phyloP scores from a whole-genome alignment of 2,888 invertebrate species.

The Nineta flava region DNA sequence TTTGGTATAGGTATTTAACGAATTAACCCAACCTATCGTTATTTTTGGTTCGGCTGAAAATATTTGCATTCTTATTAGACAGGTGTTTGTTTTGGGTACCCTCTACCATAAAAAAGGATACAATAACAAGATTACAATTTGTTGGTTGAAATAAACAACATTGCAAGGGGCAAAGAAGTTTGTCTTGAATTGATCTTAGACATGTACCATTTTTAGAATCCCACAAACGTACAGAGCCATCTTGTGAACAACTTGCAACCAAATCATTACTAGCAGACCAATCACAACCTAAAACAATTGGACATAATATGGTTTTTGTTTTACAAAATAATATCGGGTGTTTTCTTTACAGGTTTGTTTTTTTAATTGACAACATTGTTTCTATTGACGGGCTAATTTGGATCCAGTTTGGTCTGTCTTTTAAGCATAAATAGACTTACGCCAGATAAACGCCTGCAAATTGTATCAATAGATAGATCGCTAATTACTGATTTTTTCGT shows the following conservation, averaged over 20 bases:
- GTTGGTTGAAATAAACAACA: constrained; percentile 69
- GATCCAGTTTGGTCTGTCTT: no score
- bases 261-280: constrained; percentile 79
- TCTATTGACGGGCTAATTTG: not conserved
- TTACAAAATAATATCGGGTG: not conserved
- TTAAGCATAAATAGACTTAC: no score
- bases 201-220: constrained; percentile 37
- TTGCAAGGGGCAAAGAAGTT: constrained; percentile 41
- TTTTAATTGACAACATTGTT: not conserved
- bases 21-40: no score
- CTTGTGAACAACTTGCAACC: constrained; percentile 59
- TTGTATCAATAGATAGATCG: no score
- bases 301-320: no score
- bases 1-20: no score
- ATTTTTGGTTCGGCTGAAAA: no score
- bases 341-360: not conserved
- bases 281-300: constrained; percentile 42
- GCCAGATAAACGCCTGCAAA: no score
- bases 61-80: no score
- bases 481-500: no score
- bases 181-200: constrained; percentile 47
- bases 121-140: constrained; percentile 74
- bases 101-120: no score
- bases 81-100: no score
- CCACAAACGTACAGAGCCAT: constrained; percentile 63